phyloP scores from a whole-genome alignment of 1,140 invertebrate species.

The Drosophila melanogaster region DNA sequence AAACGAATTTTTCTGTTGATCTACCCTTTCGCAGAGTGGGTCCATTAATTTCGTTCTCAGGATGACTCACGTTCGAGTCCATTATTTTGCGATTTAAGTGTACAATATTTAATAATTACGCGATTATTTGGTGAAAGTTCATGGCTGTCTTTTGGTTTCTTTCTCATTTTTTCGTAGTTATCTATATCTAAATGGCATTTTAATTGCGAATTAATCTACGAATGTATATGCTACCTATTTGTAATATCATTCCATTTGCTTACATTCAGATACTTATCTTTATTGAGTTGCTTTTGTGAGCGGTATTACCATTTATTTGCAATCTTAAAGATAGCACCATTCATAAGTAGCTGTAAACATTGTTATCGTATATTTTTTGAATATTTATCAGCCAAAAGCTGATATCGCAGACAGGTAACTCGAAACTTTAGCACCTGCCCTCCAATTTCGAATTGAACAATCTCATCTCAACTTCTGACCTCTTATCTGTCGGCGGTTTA shows the following conservation, averaged over 20 bases:
- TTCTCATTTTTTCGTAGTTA: constrained; percentile 2
- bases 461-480: constrained; percentile 14
- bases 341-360: not conserved
- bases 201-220: constrained; percentile 2
- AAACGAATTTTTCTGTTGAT: constrained; percentile 29
- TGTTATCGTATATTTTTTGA: not conserved
- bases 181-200: constrained; percentile 6
- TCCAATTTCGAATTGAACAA: constrained; percentile 18
- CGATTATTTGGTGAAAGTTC: constrained; percentile 5
- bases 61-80: not conserved
- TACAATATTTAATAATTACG: constrained; percentile 18
- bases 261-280: too few relatives aligned
- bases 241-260: too few relatives aligned
- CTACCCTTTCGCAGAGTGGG: constrained; percentile 25
- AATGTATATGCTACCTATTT: too few relatives aligned
- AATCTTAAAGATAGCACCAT: not conserved
- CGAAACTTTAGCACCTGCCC: constrained; percentile 10
- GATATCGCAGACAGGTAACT: constrained; percentile 7
- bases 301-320: not conserved
- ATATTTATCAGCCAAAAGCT: not conserved
- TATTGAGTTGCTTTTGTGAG: constrained; percentile 1
- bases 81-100: not conserved
- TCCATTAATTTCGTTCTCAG: constrained; percentile 3
- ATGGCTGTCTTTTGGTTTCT: constrained; percentile 4
- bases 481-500: constrained; percentile 44